A percentile compares a stretch with the other conserved stretches of the same genome.
phyloP scores from a whole-genome alignment of 1,140 invertebrate species.

The Stegodyphus mimosarum region DNA sequence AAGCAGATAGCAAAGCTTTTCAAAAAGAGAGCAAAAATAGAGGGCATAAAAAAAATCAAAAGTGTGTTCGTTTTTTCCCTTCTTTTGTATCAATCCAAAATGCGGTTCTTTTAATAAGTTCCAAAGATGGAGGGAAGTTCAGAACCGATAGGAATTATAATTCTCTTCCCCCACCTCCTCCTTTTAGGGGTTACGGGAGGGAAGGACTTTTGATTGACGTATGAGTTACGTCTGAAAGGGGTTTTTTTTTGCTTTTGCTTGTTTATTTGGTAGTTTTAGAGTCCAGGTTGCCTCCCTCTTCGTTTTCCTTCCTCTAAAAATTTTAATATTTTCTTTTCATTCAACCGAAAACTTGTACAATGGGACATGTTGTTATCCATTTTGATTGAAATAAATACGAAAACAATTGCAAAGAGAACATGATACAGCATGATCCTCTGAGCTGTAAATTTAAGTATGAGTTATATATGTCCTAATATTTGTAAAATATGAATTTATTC shows the following conservation, averaged over 20 bases:
- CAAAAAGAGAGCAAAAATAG: too few relatives aligned
- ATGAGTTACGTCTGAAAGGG: slow-evolving; percentile 20
- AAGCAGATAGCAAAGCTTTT: not conserved
- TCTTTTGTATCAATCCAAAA: slow-evolving; percentile 13
- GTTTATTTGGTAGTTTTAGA: not conserved
- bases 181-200: not conserved
- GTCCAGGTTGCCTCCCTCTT: not conserved
- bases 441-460: too few relatives aligned
- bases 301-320: slow-evolving; percentile 1
- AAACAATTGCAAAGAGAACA: too few relatives aligned
- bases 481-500: too few relatives aligned
- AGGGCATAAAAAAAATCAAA: not conserved
- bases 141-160: slow-evolving; percentile 14
- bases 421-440: too few relatives aligned
- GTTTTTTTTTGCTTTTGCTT: slow-evolving; percentile 7
- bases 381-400: too few relatives aligned
- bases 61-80: not conserved
- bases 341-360: too few relatives aligned
- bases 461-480: too few relatives aligned
- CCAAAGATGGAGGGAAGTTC: not conserved
- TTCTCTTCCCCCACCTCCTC: not conserved
- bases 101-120: slow-evolving; percentile 2
- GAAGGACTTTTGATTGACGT: slow-evolving; percentile 25
- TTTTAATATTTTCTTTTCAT: too few relatives aligned
- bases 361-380: too few relatives aligned